A percentile compares a stretch with the other conserved stretches of the same genome.
phyloP scores from a whole-genome alignment of 2,888 invertebrate species.

The Tachina lurida region DNA sequence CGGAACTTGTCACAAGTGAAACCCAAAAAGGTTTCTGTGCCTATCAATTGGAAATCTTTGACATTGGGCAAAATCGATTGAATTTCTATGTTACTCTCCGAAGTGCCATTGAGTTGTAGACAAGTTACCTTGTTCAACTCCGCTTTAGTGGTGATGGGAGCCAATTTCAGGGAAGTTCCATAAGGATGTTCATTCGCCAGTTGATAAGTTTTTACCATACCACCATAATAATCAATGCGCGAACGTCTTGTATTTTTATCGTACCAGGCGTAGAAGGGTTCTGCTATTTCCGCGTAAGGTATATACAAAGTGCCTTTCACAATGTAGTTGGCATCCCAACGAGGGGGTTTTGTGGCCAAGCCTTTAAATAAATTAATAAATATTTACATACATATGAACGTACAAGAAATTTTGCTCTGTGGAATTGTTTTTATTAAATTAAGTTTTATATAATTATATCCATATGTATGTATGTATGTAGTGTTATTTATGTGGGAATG shows the following conservation, averaged over 20 bases:
- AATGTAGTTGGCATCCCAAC: conserved; percentile 89
- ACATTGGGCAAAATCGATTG: conserved; percentile 93
- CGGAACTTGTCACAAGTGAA: conserved; percentile 91
- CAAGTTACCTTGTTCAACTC: conserved; percentile 90
- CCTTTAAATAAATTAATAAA: conserved; percentile 69
- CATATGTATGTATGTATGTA: too few relatives aligned
- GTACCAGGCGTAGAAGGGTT: conserved; percentile 95
- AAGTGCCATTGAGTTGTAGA: conserved; percentile 91
- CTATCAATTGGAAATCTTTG: conserved; percentile 87
- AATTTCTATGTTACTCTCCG: conserved; percentile 85
- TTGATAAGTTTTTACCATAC: conserved; percentile 97
- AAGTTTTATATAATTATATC: background rate
- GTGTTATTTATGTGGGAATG: too few relatives aligned
- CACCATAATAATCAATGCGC: conserved; percentile 97
- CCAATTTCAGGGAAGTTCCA: conserved; percentile 91
- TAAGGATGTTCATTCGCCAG: conserved; percentile 85
- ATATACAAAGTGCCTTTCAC: conserved; percentile 91
- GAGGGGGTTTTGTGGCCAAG: conserved; percentile 83
- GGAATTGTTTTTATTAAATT: too few relatives aligned
- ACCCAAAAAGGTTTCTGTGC: conserved; percentile 88
- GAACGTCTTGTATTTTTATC: conserved; percentile 90
- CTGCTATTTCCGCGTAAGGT: conserved; percentile 96
- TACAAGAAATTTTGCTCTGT: background rate
- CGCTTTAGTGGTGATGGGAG: conserved; percentile 91
- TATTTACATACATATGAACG: background rate